Conservation (phyloP, 2,113 vertebrate species). For the Corythoichthys haematopterus region DNA sequence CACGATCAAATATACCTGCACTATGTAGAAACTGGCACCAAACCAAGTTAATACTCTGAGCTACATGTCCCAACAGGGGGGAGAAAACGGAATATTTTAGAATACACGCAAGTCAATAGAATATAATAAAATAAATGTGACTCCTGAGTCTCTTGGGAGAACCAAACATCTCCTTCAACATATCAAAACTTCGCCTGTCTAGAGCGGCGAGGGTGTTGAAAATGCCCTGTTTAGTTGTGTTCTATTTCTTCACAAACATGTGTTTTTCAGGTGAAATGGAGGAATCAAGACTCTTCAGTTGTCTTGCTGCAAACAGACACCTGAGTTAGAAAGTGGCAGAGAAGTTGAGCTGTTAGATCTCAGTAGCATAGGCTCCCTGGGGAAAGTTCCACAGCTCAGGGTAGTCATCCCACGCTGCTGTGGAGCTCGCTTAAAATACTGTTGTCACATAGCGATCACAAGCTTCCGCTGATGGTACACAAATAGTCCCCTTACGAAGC, state of each 20-base stretch:
- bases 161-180: slow-evolving; percentile 60
- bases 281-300: slow-evolving; percentile 69
- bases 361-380: slow-evolving; percentile 52
- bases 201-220: slow-evolving; percentile 42
- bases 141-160: slow-evolving; percentile 64
- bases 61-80: slow-evolving; percentile 4
- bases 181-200: slow-evolving; percentile 65
- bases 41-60: slow-evolving; percentile 20
- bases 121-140: slow-evolving; percentile 58
- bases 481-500: slow-evolving; percentile 65
- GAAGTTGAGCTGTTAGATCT: slow-evolving; percentile 72
- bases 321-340: slow-evolving; percentile 66
- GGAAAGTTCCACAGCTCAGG: slow-evolving; percentile 50
- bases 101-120: slow-evolving; percentile 39
- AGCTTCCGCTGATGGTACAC: slow-evolving; percentile 62
- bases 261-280: slow-evolving; percentile 60
- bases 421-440: slow-evolving; percentile 60
- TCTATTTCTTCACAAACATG: slow-evolving; percentile 70
- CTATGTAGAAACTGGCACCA: not conserved
- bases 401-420: slow-evolving; percentile 53
- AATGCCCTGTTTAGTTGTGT: slow-evolving; percentile 71
- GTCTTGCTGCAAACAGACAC: slow-evolving; percentile 66
- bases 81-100: slow-evolving; percentile 20
- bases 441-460: slow-evolving; percentile 68
- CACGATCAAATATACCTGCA: not conserved